Percentiles rank a stretch among this genome's conserved stretches.
Conservation (phyloP, 2,888 invertebrate genomes). For the Autographa gamma region DNA sequence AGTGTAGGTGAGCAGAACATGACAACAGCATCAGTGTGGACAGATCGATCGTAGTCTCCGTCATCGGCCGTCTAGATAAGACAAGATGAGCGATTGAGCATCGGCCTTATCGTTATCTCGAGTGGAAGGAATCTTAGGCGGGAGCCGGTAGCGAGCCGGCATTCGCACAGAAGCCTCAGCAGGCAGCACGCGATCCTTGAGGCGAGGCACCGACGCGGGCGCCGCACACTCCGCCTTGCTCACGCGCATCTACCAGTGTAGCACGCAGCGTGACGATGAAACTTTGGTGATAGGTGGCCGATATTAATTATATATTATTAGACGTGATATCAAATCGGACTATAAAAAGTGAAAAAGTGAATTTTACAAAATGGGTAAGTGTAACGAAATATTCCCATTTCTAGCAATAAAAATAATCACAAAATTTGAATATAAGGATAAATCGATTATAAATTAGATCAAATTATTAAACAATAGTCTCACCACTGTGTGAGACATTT, state of each 20-base stretch:
- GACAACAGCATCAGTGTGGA: conserved; percentile 62
- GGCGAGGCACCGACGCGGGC: conserved; percentile 72
- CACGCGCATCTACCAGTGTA: conserved; percentile 70
- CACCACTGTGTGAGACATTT: too few relatives aligned
- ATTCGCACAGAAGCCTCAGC: conserved; percentile 87
- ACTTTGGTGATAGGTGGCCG: conserved; percentile 75
- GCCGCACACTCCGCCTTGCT: conserved; percentile 62
- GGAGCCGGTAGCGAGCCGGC: conserved; percentile 74
- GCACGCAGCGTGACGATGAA: conserved; percentile 81
- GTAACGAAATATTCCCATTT: not conserved
- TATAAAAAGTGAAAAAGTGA: conserved; percentile 77
- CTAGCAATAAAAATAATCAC: not conserved
- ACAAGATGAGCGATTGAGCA: conserved; percentile 82
- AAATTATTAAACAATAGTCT: not conserved
- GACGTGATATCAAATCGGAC: conserved; percentile 81
- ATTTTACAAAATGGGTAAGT: conserved; percentile 83
- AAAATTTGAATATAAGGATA: not conserved
- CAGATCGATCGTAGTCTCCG: conserved; percentile 79
- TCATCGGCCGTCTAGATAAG: conserved; percentile 75
- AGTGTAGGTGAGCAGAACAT: conserved; percentile 54
- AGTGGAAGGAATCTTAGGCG: conserved; percentile 83
- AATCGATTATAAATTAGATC: not conserved
- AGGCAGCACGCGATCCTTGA: conserved; percentile 85
- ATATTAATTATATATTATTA: conserved; percentile 66
- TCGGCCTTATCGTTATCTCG: conserved; percentile 84